Base-by-base conservation (phyloP, 2,797 vertebrate species). In the Odontamblyopus rebecca region DNA sequence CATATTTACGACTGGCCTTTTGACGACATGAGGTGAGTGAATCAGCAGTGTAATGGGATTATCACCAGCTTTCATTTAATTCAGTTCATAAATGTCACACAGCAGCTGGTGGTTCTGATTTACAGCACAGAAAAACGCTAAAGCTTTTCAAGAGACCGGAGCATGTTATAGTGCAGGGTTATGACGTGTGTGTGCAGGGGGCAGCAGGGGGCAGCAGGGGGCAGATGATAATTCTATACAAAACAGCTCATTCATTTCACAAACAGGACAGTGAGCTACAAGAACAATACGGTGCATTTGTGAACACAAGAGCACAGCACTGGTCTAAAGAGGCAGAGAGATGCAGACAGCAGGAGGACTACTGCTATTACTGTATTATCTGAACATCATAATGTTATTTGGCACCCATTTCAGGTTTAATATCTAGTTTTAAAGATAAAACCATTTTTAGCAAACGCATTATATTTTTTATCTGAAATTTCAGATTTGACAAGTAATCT, bases 41-140 rank as follows among this genome's bases (percentile, higher is more conserved):
- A 26, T 65, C 63, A 50, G 38, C 19, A 27, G n/a, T 27, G 38
- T 65, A 65, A 65, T 48, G 63, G 63, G 62, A 50, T 65, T 48
- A 41, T 63, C 32, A 38, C 35, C 12, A 16, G 61, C 19, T 63
- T 38, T 63, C 26, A 65, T 65, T 48, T 65, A 50, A 65, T 65
- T 27, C 38, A 12, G n/a, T 50, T 65, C 63, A 38, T 56, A 56
- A 57, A 35, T 68, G 67, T 68, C 54, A 38, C n/a, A 2, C 63
- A 23, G 63, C 63, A 65, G 63, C 41, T 65, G 63, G n/a, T 65
- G 41, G 23, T 6, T 50, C n/a, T 44, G 62, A 64, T 64, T 44
- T 38, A 64, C 35, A n/a, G 38, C 7, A 16, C 35, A 27, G 62
- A 6, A 16, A 7, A 12, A 38, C 61, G 13, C 19, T 44, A 41